Evolutionary conservation across 2,113 vertebrate species (phyloP), one percentile per base, ranked within the genome.

Genomic region (Stigmatopora nigra): DNA sequence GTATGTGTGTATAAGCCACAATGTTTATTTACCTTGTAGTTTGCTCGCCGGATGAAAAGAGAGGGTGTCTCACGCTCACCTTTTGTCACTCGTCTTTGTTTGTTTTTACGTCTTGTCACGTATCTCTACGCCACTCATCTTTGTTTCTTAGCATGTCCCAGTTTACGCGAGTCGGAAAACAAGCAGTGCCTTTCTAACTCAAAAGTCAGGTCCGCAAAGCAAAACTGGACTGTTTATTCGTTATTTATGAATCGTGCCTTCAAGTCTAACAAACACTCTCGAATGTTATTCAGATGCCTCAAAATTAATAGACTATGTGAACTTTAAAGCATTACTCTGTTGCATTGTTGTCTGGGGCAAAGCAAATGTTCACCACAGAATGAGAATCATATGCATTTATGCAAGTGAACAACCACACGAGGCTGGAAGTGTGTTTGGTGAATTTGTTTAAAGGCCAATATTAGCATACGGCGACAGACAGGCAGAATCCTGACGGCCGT

Each of bases 381-480:
- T 80, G 58, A 80, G 86, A 88, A 86, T 87, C 83, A 85, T 89
- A 88, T 90, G 88, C 88, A 90, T 90, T 90, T 89, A 91, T 91
- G 87, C 88, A 87, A 89, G 88, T 83, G 81, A 80, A 72, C 77
- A 85, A 85, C 87, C 84, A 87, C 84, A 81, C 65, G 65, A 68
- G 68, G 71, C 71, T 60, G 74, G 81, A 83, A 85, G 83, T 78
- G 79, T 80, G 86, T 91, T 88, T 82, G 78, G 79, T 82, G 88
- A 79, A 85, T 87, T 84, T 77, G 80, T 78, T 80, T 87, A 91
- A 91, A 91, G 89, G 89, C 86, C 88, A 90, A 75, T 62, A 91
- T 91, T 91, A 89, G 87, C 89, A 90, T 90, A 88, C 9, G 75
- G 76, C 81, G 70, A 87, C 84, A 81, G 80, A 65, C 80, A 78